Base-by-base conservation (phyloP, 2,113 vertebrate genomes). In the Anguilla rostrata region DNA sequence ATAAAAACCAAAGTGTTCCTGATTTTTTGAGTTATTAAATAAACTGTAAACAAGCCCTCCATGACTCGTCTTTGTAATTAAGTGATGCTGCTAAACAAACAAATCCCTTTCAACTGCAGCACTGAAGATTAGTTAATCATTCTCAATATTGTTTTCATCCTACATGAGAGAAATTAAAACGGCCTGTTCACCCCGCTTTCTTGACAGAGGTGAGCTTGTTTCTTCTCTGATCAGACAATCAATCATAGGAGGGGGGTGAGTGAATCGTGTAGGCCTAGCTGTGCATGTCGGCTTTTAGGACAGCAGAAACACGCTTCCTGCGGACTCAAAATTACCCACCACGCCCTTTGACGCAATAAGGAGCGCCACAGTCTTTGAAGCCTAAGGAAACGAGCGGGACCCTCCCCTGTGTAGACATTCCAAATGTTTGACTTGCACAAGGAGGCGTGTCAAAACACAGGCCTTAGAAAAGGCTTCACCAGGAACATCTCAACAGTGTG, bases 231-330 rank as follows among this genome's bases (percentile, higher is more conserved):
- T 88, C 91, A 92, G 91, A 92, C 93, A 92, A 93, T 94, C 93
- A 92, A 92, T 94, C 93, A 93, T 88, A 0, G 71, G 87, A 78
- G 57, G 89, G 56, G 88, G 87, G 91, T 84, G 89, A 92, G 91
- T 93, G 91, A 92, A 93, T 95, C 94, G 92, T 39, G 43, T 87
- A 87, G 87, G 86, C 71, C 92, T 92, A 89, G 92, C 87, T 90
- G 88, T 91, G 91, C 90, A 86, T 86, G 87, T 90, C 89, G 82
- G 87, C 89, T 92, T 88, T 85, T 91, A 90, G 88, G 90, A 90
- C 88, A 40, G 60, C 79, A 85, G 84, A 87, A 85, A 91, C 87
- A 83, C 81, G 86, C 85, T 90, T 88, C 83, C 86, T 29, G 46
- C 83, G 86, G 85, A 29, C 34, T 9, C 79, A 85, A 87, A 90